phyloP scores from a whole-genome alignment of 1,140 invertebrate species.

The Asbolus verrucosus region DNA sequence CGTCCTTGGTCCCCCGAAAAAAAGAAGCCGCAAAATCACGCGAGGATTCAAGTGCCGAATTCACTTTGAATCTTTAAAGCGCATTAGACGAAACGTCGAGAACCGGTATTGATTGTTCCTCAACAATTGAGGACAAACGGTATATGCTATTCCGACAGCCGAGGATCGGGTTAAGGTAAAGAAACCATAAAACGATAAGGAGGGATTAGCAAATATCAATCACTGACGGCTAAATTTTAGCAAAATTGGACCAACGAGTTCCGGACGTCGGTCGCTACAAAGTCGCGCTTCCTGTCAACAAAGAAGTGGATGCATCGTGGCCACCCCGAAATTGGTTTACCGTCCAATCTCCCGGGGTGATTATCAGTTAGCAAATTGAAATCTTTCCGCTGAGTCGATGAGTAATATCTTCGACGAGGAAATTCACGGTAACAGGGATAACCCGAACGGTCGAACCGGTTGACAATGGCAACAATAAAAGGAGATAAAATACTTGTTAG shows the following conservation, averaged over 20 bases:
- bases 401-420: too few relatives aligned
- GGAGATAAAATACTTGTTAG: constrained; percentile 16
- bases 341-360: too few relatives aligned
- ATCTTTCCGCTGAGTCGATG: too few relatives aligned
- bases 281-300: background rate
- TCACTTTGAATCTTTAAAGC: too few relatives aligned
- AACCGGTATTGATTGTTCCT: constrained; percentile 4
- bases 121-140: constrained; percentile 3
- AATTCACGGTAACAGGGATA: too few relatives aligned
- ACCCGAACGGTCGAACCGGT: too few relatives aligned
- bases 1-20: background rate
- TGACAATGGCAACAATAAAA: constrained; percentile 2
- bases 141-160: background rate
- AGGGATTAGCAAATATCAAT: background rate
- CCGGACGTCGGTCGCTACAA: background rate
- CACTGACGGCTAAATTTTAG: too few relatives aligned
- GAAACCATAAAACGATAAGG: background rate
- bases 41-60: too few relatives aligned
- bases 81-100: constrained; percentile 7
- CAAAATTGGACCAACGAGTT: too few relatives aligned
- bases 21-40: background rate
- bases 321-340: too few relatives aligned
- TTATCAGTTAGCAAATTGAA: too few relatives aligned
- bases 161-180: constrained; percentile 1
- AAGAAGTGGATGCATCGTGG: too few relatives aligned